These are phyloP conservation scores for Patella pellucida DNA, from an alignment of 2,888 invertebrate genomes.

Conservation along the genomic window DNA sequence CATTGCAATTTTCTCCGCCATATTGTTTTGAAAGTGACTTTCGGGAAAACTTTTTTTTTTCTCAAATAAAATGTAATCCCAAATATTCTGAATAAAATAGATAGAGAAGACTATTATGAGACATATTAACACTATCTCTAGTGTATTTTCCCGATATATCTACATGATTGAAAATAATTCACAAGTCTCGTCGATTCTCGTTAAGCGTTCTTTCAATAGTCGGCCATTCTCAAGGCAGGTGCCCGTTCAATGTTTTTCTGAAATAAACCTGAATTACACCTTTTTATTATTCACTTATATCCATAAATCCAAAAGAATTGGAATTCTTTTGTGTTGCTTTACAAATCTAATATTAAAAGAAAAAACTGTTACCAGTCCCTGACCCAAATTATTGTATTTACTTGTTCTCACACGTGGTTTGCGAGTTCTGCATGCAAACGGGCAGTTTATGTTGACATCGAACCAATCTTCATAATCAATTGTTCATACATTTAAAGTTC, in stretches of 20 bases:
- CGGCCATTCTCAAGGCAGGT: conserved; percentile 14
- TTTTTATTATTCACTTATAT: neutral
- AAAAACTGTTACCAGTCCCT: too few species aligned
- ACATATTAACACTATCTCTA: neutral
- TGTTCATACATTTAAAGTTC: too few species aligned
- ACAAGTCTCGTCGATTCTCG: conserved; percentile 4
- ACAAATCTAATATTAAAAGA: too few species aligned
- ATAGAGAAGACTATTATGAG: neutral
- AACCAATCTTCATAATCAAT: too few species aligned
- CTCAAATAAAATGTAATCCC: too few species aligned
- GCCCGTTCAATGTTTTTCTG: neutral
- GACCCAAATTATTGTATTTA: too few species aligned
- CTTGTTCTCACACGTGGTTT: too few species aligned
- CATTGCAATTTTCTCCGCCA: conserved; percentile 4
- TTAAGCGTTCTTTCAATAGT: conserved; percentile 13
- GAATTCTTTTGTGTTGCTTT: too few species aligned
- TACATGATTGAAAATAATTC: neutral
- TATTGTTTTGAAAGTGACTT: conserved; percentile 3
- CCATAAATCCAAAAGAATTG: too few species aligned
- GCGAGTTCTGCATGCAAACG: too few species aligned
- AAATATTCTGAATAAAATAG: neutral
- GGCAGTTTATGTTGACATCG: too few species aligned
- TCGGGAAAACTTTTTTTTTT: neutral
- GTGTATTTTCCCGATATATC: too few species aligned
- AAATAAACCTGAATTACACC: neutral